Base-by-base conservation (phyloP, 2,113 vertebrate species). In the Myiagra hebetior region DNA sequence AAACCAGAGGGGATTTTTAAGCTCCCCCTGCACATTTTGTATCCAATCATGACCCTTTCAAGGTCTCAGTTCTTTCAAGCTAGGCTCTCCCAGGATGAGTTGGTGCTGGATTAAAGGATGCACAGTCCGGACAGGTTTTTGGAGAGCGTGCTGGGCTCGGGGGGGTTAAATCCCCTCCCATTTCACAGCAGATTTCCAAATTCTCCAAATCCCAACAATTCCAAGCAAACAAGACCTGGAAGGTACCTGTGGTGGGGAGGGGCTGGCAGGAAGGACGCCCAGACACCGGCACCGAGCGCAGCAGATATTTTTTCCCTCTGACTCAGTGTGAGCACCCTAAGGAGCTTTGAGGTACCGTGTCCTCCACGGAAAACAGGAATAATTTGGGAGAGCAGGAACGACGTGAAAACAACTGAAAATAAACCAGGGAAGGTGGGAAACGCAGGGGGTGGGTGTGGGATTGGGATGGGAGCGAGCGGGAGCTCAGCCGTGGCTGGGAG, bases 211-310 rank as follows among this genome's bases (percentile, higher is more conserved):
- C 39, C 9, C 28, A 31, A 6, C 2, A 0, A 5, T 15, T 69
- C 16, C 41, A 33, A 20, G 56, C 0, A 3, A 19, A 10, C 8
- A 23, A 44, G n/a, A 18, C 8, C 53, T 1, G 18, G n/a, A 19
- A 35, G 22, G 11, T 0, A 1, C 1, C 11, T 1, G 3, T 13
- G 30, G 21, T 0, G 4, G 37, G 69, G 27, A 56, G 46, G n/a
- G 50, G 42, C 17, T 4, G 3, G 17, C 46, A 65, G 69, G 35
- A 64, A 64, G 84, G 49, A 22, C 35, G 42, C 42, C 10, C 13
- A 78, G 2, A 79, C 2, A 2, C 60, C 1, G 0, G 35, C 31
- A 1, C 39, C 0, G 0, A 69, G 76, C 49, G 4, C 37, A 49
- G 87, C 56, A 18, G 64, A 14, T 47, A 19, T 64, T 87, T 42